A percentile compares a stretch with the other conserved stretches of the same genome.
These are phyloP conservation scores for Pentalonia nigronervosa DNA, from an alignment of 1,140 invertebrate genomes.

Conservation along the genomic window DNA sequence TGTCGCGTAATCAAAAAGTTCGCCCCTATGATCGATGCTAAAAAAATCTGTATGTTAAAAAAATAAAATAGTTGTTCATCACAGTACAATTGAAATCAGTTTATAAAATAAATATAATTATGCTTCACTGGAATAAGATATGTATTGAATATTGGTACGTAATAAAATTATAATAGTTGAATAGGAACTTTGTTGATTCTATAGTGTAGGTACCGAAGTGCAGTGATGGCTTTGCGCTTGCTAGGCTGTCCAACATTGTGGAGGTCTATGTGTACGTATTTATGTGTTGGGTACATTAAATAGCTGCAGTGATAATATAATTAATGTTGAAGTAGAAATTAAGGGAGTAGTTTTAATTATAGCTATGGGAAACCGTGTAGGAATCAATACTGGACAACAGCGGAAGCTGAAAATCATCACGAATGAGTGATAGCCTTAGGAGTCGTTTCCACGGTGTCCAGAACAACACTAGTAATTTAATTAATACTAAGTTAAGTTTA, in stretches of 20 bases:
- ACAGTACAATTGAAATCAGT: too few species aligned
- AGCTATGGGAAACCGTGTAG: not conserved
- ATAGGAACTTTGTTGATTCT: not conserved
- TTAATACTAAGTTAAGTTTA: not conserved
- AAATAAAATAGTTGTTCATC: too few species aligned
- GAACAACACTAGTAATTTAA: not conserved
- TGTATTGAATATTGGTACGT: too few species aligned
- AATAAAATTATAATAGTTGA: not conserved
- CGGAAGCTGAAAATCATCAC: not conserved
- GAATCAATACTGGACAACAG: not conserved
- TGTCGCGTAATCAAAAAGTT: too few species aligned
- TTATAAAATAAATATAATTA: too few species aligned
- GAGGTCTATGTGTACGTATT: not conserved
- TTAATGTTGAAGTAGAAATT: not conserved
- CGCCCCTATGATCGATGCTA: too few species aligned
- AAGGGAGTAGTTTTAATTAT: not conserved
- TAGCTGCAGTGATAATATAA: not conserved
- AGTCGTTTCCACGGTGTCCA: not conserved
- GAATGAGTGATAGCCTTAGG: not conserved
- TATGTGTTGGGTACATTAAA: not conserved
- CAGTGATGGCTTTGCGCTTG: not conserved
- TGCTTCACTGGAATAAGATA: too few species aligned
- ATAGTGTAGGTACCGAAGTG: too few species aligned
- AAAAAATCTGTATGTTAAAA: too few species aligned
- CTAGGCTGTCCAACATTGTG: not conserved